Base-by-base conservation (phyloP, 2,797 vertebrate species). In the Astyanax mexicanus region DNA sequence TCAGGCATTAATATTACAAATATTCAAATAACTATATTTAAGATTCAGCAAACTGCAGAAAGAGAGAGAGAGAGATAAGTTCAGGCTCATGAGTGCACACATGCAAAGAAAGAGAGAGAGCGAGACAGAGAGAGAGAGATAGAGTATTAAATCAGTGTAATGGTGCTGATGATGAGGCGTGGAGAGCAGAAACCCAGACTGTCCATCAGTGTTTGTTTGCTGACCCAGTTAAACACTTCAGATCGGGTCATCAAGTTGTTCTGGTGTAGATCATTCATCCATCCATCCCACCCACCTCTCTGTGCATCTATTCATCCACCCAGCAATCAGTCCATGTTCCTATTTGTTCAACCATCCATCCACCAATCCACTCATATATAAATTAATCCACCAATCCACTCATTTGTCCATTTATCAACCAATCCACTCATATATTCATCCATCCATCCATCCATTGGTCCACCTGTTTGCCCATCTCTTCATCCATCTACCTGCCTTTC, bases 1-100 rank as follows among this genome's bases (percentile, higher is more conserved):
- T 38, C 81, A 69, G 84, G 83, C 84, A 92, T 93, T 92, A 93
- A 92, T 91, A 91, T 91, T 91, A 91, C 90, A 93, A 89, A 93
- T 92, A 92, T 92, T 93, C 90, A 92, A 93, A 93, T 93, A 92
- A 91, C 90, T 92, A 93, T 92, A 92, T 93, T 93, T 91, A 92
- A 91, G 89, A 92, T 93, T 91, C 90, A 86, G 88, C 82, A 32
- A 84, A 88, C 86, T 89, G 91, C 89, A 87, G 52, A n/a, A n/a
- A n/a, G n/a, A n/a, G n/a, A n/a, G n/a, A n/a, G n/a, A 51, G 47
- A 19, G 19, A 51, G 17, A 21, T 51, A 47, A 19, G 19, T 51
- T 15, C 11, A 44, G 51, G 51, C 32, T 52, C 66, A 52, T 71
- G 69, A 71, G 69, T 35, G 25, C 45, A 49, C 27, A 23, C 32